Evolutionary conservation across 2,797 vertebrate species (phyloP).

Genomic region (Discoglossus pictus): DNA sequence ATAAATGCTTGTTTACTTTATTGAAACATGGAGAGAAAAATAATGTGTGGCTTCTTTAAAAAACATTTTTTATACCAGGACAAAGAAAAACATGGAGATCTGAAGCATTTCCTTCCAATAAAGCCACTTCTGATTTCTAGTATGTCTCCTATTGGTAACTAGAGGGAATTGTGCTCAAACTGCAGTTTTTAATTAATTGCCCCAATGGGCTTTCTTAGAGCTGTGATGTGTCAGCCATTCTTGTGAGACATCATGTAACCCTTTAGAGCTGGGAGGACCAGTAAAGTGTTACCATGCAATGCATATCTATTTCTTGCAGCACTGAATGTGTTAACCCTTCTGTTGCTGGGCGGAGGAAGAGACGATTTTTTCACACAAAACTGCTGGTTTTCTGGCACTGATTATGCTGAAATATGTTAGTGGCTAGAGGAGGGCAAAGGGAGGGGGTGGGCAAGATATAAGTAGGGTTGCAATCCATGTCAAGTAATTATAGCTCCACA

Average conservation of each 20-base stretch:
- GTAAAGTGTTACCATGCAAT: background rate
- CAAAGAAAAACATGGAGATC: conserved; percentile 9
- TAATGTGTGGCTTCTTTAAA: no score
- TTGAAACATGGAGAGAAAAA: conserved; percentile 8
- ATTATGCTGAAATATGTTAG: conserved; percentile 30
- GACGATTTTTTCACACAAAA: conserved; percentile 19
- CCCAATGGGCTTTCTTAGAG: conserved; percentile 51
- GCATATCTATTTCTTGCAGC: background rate
- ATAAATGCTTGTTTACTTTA: conserved; percentile 23
- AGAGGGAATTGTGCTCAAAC: conserved; percentile 50
- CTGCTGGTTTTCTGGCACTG: conserved; percentile 31
- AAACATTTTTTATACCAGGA: no score
- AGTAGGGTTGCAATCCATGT: conserved; percentile 22
- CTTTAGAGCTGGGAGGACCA: no score
- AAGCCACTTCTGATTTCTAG: conserved; percentile 12
- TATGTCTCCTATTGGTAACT: conserved; percentile 51
- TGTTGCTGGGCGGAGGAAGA: no score
- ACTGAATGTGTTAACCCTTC: conserved; percentile 28
- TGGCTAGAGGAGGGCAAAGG: background rate
- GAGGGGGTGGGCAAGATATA: background rate
- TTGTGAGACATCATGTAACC: conserved; percentile 33
- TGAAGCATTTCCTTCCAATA: conserved; percentile 9
- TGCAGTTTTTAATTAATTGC: conserved; percentile 57
- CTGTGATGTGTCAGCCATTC: conserved; percentile 48
- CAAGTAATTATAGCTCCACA: conserved; percentile 32